Evolutionary conservation across 2,113 vertebrate species (phyloP).

Genomic region (Nothobranchius furzeri): DNA sequence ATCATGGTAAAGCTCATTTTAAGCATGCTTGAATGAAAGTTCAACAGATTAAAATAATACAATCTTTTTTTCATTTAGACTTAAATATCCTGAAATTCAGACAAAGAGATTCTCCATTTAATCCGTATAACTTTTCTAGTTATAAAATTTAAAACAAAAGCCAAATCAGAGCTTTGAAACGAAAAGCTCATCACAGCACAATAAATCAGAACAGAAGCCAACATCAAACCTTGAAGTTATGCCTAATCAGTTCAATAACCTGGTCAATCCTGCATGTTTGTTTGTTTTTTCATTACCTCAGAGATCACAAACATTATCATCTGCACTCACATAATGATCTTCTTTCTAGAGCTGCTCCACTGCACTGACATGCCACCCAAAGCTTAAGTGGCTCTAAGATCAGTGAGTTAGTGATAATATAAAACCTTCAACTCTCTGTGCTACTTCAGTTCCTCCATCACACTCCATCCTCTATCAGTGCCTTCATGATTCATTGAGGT

Average conservation of each 20-base stretch:
- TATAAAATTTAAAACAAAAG: too few species aligned
- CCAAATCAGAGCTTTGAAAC: too few species aligned
- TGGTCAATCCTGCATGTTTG: not conserved
- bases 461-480: constrained; percentile 16
- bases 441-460: constrained; percentile 37
- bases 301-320: constrained; percentile 6
- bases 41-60: too few species aligned
- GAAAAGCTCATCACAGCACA: too few species aligned
- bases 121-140: not conserved
- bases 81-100: not conserved
- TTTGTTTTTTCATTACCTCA: constrained; percentile 1
- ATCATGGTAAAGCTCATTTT: too few species aligned
- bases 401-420: constrained; percentile 44
- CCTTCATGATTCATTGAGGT: constrained; percentile 42
- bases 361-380: constrained; percentile 24
- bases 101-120: not conserved
- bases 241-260: too few species aligned
- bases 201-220: too few species aligned
- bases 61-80: not conserved
- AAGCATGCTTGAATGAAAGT: too few species aligned
- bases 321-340: constrained; percentile 22
- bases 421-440: constrained; percentile 59
- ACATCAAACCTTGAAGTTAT: too few species aligned
- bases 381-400: constrained; percentile 32
- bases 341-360: constrained; percentile 19